These are phyloP conservation scores for Scylla paramamosain DNA, from an alignment of 1,140 invertebrate species.

Conservation along the genomic window DNA sequence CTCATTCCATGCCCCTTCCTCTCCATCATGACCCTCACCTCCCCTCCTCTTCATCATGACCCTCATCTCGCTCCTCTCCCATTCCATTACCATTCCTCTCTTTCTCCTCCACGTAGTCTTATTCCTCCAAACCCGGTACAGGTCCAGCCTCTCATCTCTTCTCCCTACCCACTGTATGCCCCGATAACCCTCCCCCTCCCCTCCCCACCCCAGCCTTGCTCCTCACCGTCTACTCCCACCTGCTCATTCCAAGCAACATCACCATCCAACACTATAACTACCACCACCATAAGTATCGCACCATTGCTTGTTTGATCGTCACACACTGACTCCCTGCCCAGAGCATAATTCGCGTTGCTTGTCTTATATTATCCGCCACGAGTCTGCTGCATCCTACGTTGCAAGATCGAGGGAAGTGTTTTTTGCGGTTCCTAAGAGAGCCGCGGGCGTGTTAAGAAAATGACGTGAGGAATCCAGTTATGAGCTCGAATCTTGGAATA, in stretches of 20 bases:
- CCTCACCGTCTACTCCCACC: background rate
- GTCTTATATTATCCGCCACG: background rate
- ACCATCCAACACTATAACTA: background rate
- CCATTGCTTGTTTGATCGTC: background rate
- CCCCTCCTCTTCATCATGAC: constrained; percentile 17
- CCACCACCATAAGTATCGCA: background rate
- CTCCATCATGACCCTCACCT: background rate
- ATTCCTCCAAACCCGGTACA: background rate
- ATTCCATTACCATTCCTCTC: constrained; percentile 10
- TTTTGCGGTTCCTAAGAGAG: background rate
- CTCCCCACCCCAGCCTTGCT: background rate
- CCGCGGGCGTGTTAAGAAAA: constrained; percentile 20
- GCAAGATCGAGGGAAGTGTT: background rate
- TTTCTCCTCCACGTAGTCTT: background rate
- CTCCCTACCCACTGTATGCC: background rate
- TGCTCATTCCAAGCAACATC: background rate
- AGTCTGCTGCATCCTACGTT: background rate
- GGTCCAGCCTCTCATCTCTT: background rate
- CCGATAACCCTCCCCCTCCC: background rate
- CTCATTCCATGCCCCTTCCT: background rate
- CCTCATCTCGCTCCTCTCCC: background rate
- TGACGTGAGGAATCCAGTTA: constrained; percentile 2
- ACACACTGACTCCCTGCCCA: background rate
- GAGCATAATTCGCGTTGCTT: background rate
- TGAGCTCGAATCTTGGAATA: background rate